Conservation (phyloP, 2,113 vertebrate species). For the Fulica atra region DNA sequence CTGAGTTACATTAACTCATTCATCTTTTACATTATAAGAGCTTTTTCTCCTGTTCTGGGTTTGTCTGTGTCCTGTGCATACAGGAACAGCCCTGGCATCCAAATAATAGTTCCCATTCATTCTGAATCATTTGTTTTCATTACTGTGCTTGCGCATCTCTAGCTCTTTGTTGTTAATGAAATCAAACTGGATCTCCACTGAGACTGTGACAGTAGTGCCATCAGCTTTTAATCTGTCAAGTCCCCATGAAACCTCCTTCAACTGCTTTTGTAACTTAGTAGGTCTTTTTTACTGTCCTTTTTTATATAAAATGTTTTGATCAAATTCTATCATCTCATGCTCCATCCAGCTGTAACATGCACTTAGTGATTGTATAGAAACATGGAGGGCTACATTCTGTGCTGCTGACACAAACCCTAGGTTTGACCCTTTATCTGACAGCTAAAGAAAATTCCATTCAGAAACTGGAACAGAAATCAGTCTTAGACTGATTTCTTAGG, state of each 20-base stretch:
- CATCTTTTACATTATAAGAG: not conserved
- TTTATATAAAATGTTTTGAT: constrained; percentile 20
- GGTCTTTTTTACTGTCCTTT: not conserved
- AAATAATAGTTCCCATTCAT: not conserved
- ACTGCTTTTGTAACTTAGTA: not conserved
- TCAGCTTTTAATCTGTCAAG: constrained; percentile 19
- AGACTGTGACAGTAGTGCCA: not conserved
- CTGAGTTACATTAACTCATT: not conserved
- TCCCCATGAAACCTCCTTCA: not conserved
- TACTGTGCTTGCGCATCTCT: not conserved
- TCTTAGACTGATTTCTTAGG: not conserved
- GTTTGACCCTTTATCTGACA: not conserved
- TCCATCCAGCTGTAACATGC: not conserved
- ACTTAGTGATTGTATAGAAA: not conserved
- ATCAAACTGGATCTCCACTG: constrained; percentile 31
- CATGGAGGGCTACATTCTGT: not conserved
- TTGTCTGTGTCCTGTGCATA: not conserved
- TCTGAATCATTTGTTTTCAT: not conserved
- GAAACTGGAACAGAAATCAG: not conserved
- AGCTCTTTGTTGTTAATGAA: constrained; percentile 13
- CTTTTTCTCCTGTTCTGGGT: not conserved
- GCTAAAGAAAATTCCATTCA: not conserved
- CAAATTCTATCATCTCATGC: not conserved
- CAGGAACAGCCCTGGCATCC: not conserved
- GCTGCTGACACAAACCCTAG: not conserved